These are phyloP conservation scores for Trichopoda pennipes DNA, from an alignment of 2,888 invertebrate species.

Conservation along the genomic window DNA sequence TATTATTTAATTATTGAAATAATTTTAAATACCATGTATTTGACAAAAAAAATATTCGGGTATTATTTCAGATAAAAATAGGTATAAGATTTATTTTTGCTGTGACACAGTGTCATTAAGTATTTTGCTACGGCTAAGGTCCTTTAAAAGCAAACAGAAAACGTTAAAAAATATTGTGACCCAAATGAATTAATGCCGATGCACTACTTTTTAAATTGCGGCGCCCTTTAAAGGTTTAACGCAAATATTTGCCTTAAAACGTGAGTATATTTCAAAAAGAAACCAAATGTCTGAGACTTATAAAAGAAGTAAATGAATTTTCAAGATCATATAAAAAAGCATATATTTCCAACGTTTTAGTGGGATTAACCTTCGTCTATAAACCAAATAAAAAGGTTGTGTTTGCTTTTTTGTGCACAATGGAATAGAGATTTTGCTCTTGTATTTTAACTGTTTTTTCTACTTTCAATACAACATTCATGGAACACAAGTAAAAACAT, in stretches of 20 bases:
- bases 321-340: conserved; percentile 29
- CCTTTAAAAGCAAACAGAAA: background rate
- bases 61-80: no score
- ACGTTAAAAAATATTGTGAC: background rate
- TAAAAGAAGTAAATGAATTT: conserved; percentile 34
- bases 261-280: conserved; percentile 17
- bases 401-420: background rate
- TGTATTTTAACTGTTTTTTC: background rate
- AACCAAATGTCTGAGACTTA: conserved; percentile 5
- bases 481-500: background rate
- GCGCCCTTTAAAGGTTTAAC: conserved; percentile 36
- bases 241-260: conserved; percentile 33
- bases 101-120: no score
- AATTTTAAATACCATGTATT: no score
- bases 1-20: no score
- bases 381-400: background rate
- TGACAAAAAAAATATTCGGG: no score
- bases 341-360: conserved; percentile 25
- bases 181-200: conserved; percentile 13
- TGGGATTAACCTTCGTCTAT: conserved; percentile 48
- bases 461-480: no score
- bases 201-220: no score
- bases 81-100: no score
- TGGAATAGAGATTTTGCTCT: background rate
- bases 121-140: no score